phyloP scores from a whole-genome alignment of 2,797 vertebrate genomes.

The Schizopygopsis malacanthus region DNA sequence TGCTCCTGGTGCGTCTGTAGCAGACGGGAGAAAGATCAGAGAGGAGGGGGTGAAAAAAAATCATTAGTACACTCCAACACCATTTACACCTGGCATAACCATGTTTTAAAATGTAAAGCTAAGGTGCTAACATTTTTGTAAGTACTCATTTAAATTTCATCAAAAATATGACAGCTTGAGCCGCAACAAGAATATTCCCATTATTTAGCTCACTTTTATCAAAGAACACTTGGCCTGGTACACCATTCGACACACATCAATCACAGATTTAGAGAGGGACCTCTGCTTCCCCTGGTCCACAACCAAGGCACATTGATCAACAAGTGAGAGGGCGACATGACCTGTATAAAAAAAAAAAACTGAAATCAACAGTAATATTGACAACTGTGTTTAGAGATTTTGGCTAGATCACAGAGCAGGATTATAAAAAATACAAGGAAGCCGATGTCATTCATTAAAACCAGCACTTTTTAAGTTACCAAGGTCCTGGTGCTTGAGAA shows the following conservation, averaged over 20 bases:
- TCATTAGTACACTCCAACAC: neutral
- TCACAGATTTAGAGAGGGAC: conserved; percentile 93
- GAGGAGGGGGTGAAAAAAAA: neutral
- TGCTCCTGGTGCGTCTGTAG: conserved; percentile 96
- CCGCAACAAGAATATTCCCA: neutral
- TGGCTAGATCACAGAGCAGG: neutral
- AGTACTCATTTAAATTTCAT: neutral
- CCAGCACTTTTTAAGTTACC: conserved; percentile 79
- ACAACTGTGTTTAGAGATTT: neutral
- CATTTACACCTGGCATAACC: neutral
- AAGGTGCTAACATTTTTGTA: neutral
- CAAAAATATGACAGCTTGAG: neutral
- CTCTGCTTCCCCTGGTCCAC: conserved; percentile 95
- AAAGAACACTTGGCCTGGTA: conserved; percentile 98
- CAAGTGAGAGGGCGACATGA: conserved; percentile 92
- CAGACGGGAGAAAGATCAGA: conserved; percentile 16
- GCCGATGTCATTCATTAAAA: neutral
- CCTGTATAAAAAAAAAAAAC: conserved; percentile 74
- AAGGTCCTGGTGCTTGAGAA: conserved; percentile 97
- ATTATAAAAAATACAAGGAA: neutral
- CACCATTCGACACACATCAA: conserved; percentile 96
- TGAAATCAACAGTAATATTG: neutral
- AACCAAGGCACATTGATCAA: conserved; percentile 89
- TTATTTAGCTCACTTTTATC: conserved; percentile 85
- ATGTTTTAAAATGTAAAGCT: neutral